phyloP scores from a whole-genome alignment of 2,113 vertebrate genomes.

The Odontesthes bonariensis region DNA sequence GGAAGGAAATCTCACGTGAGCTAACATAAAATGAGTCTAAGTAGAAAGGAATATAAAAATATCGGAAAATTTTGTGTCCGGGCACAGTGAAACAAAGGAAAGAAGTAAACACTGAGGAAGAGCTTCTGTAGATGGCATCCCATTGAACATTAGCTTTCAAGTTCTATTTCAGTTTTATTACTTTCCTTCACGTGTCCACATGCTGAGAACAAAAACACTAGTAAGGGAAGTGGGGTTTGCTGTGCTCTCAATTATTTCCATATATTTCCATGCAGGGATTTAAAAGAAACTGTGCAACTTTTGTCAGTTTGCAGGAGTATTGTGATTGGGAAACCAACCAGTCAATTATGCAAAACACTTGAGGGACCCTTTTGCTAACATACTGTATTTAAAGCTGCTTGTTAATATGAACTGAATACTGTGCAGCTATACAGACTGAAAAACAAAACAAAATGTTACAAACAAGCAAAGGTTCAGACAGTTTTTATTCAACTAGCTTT shows the following conservation, averaged over 20 bases:
- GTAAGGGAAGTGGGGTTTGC: background rate
- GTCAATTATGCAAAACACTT: too few relatives aligned
- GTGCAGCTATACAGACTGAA: too few relatives aligned
- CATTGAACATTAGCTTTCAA: background rate
- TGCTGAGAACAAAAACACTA: constrained; percentile 3
- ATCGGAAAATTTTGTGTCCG: constrained; percentile 7
- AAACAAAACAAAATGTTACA: too few relatives aligned
- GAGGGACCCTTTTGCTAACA: too few relatives aligned
- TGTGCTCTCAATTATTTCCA: background rate
- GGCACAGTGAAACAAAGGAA: constrained; percentile 24
- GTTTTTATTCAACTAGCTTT: too few relatives aligned
- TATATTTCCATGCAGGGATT: too few relatives aligned
- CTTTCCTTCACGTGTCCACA: background rate
- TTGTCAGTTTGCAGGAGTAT: too few relatives aligned
- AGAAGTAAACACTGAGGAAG: constrained; percentile 13
- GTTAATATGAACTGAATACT: too few relatives aligned
- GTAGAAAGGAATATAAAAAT: constrained; percentile 5
- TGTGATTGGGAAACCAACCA: too few relatives aligned
- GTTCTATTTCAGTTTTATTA: constrained; percentile 17
- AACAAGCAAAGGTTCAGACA: too few relatives aligned
- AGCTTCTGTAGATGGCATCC: background rate
- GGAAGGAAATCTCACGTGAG: constrained; percentile 52
- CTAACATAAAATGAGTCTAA: constrained; percentile 23
- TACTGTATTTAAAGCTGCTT: too few relatives aligned
- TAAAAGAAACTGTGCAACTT: too few relatives aligned